Evolutionary conservation across 2,888 invertebrate species (phyloP), one percentile per base, ranked within the genome.

Genomic region (Euzophera pinguis): DNA sequence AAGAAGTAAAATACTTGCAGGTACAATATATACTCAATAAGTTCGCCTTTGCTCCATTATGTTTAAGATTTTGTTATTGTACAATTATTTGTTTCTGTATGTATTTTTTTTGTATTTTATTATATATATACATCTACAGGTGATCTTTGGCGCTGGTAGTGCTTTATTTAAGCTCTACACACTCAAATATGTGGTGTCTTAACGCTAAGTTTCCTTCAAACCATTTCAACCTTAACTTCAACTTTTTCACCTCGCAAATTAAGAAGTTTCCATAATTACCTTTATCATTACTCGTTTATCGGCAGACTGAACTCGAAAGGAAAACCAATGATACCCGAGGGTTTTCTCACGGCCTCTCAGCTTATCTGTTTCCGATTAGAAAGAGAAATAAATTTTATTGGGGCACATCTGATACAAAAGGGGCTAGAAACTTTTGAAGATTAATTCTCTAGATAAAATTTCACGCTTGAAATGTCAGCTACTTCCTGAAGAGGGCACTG

Each of bases 381-480:
- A 66, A 67, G 69, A 65, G 68, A 69, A 79, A 83, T 84, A 84
- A 83, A 85, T 84, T 84, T 81, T 78, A 81, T 78, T 82, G 71
- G 70, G 71, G 66, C 73, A 75, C 72, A 75, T 74, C 71, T 78
- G 73, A 84, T 84, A 84, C 78, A 85, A 88, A 83, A 79, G 82
- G 79, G 63, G 63, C 61, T 62, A 71, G 69, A 72, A 83, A 85
- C 75, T 86, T 82, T 81, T 81, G 64, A 73, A 86, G 89, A 88
- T 89, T 89, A 86, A 89, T 88, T 86, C 81, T 76, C 73, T 69
- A 77, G 89, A 89, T 89, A 87, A 87, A 87, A 89, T 86, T 88
- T 85, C 82, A 82, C 85, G 84, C 78, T 80, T 77, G 76, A 81
- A 77, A 71, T 77, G 67, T 70, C 75, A 76, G 78, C 80, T 81